A percentile compares a stretch with the other conserved stretches of the same genome.
These are phyloP conservation scores for Diplodus sargus DNA, from an alignment of 2,797 vertebrate genomes.

Conservation along the genomic window DNA sequence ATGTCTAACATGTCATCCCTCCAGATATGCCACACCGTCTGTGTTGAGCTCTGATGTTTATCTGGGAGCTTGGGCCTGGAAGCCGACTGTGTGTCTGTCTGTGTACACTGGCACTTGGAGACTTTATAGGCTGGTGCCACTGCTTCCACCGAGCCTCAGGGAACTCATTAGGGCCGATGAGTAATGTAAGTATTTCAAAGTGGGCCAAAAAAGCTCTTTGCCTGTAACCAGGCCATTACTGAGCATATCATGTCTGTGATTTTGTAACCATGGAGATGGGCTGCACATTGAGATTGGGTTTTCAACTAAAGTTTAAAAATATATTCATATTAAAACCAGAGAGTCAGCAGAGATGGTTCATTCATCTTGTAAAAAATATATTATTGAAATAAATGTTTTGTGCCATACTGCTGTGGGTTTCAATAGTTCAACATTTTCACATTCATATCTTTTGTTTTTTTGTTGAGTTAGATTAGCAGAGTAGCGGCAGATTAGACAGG, in stretches of 20 bases:
- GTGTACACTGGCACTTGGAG: constrained; percentile 43
- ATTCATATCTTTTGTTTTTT: too few relatives aligned
- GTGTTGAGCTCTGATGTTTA: constrained; percentile 28
- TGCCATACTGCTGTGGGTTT: not conserved
- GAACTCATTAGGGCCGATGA: constrained; percentile 69
- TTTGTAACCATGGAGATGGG: constrained; percentile 54
- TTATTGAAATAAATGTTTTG: not conserved
- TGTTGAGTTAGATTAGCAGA: too few relatives aligned
- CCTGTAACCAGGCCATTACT: constrained; percentile 27
- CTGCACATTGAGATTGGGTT: not conserved
- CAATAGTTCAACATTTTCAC: too few relatives aligned
- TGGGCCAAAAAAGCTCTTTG: constrained; percentile 68
- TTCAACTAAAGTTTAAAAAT: constrained; percentile 8
- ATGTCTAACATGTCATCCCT: constrained; percentile 54
- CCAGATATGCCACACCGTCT: constrained; percentile 45
- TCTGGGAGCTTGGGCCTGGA: constrained; percentile 18
- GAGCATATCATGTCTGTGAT: constrained; percentile 43
- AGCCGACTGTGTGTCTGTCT: constrained; percentile 25
- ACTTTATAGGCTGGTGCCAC: constrained; percentile 47
- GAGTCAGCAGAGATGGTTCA: not conserved
- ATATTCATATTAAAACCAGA: not conserved
- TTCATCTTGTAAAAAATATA: not conserved
- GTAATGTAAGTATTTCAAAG: constrained; percentile 63
- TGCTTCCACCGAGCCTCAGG: constrained; percentile 51
- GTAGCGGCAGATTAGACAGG: too few relatives aligned